These are phyloP conservation scores for Eciton burchellii DNA, from an alignment of 1,140 invertebrate genomes.

Conservation along the genomic window DNA sequence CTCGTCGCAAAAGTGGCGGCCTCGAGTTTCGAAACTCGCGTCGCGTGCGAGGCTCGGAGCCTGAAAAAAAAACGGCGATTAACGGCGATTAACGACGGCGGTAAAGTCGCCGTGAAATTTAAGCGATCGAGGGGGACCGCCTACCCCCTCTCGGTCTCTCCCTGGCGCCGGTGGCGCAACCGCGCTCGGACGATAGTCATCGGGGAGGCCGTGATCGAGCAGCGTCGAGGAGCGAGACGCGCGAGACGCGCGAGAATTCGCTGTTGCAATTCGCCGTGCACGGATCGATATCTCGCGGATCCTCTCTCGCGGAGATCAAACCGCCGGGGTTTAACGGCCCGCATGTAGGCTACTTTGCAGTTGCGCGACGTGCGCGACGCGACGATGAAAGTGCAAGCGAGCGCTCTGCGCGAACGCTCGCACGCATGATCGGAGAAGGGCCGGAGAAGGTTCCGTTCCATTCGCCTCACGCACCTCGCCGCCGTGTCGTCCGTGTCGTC, in stretches of 20 bases:
- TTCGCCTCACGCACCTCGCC: slow-evolving; percentile 64
- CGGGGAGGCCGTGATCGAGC: slow-evolving; percentile 29
- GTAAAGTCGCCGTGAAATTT: slow-evolving; percentile 30
- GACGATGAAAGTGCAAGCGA: slow-evolving; percentile 76
- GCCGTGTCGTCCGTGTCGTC: too few species aligned
- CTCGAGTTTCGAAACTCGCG: background rate
- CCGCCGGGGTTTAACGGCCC: slow-evolving; percentile 71
- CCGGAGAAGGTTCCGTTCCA: background rate
- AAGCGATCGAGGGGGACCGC: slow-evolving; percentile 43
- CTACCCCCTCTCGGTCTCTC: too few species aligned
- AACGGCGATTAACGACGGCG: background rate
- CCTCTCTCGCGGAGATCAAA: slow-evolving; percentile 65
- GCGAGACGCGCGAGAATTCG: slow-evolving; percentile 51
- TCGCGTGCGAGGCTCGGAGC: too few species aligned
- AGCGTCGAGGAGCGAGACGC: slow-evolving; percentile 38
- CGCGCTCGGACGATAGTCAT: slow-evolving; percentile 44
- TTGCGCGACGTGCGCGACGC: slow-evolving; percentile 68
- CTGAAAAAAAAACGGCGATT: background rate
- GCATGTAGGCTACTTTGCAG: slow-evolving; percentile 75
- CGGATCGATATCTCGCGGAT: slow-evolving; percentile 75
- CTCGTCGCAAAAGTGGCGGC: background rate
- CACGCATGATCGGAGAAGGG: background rate
- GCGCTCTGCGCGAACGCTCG: slow-evolving; percentile 37
- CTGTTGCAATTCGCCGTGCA: too few species aligned
- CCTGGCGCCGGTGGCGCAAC: slow-evolving; percentile 42